phyloP scores from a whole-genome alignment of 2,888 invertebrate species.

The Amaurobius ferox region DNA sequence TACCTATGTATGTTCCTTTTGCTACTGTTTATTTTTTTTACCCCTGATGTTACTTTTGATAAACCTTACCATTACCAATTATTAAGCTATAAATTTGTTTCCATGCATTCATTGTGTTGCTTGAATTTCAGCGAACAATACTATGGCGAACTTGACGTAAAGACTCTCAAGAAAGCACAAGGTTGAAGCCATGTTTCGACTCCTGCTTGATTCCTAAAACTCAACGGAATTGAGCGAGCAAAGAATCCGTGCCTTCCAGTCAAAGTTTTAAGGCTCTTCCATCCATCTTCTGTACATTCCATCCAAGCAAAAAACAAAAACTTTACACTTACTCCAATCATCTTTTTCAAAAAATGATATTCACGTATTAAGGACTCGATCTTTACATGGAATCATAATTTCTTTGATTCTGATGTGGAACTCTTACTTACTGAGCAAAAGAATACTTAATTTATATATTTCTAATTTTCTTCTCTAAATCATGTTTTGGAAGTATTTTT shows the following conservation, averaged over 20 bases:
- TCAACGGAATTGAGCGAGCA: conserved; percentile 27
- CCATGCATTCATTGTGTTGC: not conserved
- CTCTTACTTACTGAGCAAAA: not conserved
- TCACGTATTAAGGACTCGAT: not conserved
- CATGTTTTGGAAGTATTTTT: not conserved
- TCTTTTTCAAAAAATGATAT: not conserved
- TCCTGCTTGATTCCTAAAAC: not conserved
- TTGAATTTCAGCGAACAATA: conserved; percentile 89
- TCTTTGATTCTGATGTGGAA: not conserved
- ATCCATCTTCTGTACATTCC: conserved; percentile 68
- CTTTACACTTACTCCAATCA: not conserved
- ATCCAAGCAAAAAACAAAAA: conserved; percentile 24
- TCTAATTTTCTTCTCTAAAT: not conserved
- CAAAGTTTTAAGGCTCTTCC: conserved; percentile 54
- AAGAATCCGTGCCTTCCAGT: conserved; percentile 55
- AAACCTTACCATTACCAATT: too few species aligned
- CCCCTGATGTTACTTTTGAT: too few species aligned
- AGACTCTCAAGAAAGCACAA: conserved; percentile 96
- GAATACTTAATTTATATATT: conserved; percentile 30
- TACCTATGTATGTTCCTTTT: too few species aligned
- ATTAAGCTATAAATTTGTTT: too few species aligned
- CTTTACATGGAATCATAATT: not conserved
- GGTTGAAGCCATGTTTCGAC: conserved; percentile 82
- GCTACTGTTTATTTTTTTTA: too few species aligned
- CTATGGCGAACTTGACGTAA: conserved; percentile 95